Evolutionary conservation across 2,888 invertebrate genomes (phyloP).

Genomic region (Platypus cylindrus): DNA sequence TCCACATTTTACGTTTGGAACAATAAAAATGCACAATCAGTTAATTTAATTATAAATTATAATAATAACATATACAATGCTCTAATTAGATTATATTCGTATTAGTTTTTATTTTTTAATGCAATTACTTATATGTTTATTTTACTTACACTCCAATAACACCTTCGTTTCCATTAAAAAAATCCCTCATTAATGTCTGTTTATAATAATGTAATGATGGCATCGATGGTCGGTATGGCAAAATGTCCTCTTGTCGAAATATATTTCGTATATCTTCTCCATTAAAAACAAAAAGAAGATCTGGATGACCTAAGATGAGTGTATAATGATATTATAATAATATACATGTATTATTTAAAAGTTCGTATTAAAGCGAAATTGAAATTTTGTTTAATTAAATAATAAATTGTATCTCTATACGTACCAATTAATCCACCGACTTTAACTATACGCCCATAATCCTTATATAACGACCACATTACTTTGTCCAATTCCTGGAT

Average conservation of each 20-base stretch:
- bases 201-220: constrained; percentile 63
- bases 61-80: too few relatives aligned
- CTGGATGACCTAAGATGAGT: constrained; percentile 58
- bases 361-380: too few relatives aligned
- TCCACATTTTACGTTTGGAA: too few relatives aligned
- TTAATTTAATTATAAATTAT: too few relatives aligned
- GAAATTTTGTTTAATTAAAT: too few relatives aligned
- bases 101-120: too few relatives aligned
- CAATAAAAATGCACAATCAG: too few relatives aligned
- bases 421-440: constrained; percentile 50
- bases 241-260: constrained; percentile 53
- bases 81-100: too few relatives aligned
- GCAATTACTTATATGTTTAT: too few relatives aligned
- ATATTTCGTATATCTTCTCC: constrained; percentile 59
- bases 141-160: constrained; percentile 60
- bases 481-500: constrained; percentile 45
- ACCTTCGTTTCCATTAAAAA: constrained; percentile 59
- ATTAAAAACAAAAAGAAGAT: constrained; percentile 59
- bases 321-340: too few relatives aligned
- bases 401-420: constrained; percentile 4
- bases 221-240: constrained; percentile 62
- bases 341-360: too few relatives aligned
- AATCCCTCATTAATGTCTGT: constrained; percentile 51
- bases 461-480: constrained; percentile 44
- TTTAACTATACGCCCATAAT: constrained; percentile 48